Evolutionary conservation across 2,888 invertebrate species (phyloP).

Genomic region (Drosophila macrospina): DNA sequence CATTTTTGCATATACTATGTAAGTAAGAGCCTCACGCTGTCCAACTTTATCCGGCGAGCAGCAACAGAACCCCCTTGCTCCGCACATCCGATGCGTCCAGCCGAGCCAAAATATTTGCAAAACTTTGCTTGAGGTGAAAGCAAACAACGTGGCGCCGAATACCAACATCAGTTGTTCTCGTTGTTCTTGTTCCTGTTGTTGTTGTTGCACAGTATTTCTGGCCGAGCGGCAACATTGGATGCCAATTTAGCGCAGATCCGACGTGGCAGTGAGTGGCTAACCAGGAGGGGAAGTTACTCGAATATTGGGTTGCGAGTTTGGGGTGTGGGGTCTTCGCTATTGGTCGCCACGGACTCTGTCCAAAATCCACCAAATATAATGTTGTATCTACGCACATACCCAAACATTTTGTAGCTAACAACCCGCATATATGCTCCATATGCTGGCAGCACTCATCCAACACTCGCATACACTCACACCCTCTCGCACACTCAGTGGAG

Average conservation of each 20-base stretch:
- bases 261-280: conserved; percentile 25
- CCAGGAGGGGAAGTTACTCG: not conserved
- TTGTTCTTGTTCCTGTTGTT: too few species aligned
- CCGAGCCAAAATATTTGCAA: conserved; percentile 61
- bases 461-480: conserved; percentile 27
- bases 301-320: not conserved
- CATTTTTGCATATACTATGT: conserved; percentile 72
- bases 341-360: conserved; percentile 38
- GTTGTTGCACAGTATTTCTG: conserved; percentile 46
- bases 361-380: conserved; percentile 72
- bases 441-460: conserved; percentile 49
- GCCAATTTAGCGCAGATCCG: conserved; percentile 68
- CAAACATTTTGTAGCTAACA: conserved; percentile 26
- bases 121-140: conserved; percentile 76
- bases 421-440: conserved; percentile 62
- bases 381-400: conserved; percentile 51
- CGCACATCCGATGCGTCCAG: conserved; percentile 28
- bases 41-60: conserved; percentile 70
- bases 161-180: conserved; percentile 58
- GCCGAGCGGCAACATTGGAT: conserved; percentile 63
- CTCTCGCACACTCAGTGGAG: conserved; percentile 61
- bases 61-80: not conserved
- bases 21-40: conserved; percentile 73
- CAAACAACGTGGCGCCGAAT: conserved; percentile 79
- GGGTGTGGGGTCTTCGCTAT: conserved; percentile 33